These are phyloP conservation scores for Ailuropoda melanoleuca DNA, from an alignment of 2,113 vertebrate species.

Conservation along the genomic window DNA sequence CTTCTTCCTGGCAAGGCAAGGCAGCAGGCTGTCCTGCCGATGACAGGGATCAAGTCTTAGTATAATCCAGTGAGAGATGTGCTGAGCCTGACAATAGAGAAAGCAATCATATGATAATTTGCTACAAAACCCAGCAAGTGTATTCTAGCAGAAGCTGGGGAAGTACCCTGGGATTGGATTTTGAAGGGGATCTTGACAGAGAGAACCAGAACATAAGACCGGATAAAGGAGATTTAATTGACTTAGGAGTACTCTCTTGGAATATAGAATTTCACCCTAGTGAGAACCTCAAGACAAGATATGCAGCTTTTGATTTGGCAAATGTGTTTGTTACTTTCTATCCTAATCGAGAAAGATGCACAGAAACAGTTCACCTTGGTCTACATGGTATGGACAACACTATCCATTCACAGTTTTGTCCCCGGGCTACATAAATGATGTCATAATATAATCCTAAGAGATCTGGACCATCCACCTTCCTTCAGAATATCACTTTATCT, in stretches of 20 bases:
- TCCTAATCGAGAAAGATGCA: neutral
- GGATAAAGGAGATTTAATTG: neutral
- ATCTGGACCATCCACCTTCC: neutral
- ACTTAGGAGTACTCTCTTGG: neutral
- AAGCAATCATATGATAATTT: neutral
- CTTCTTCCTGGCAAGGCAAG: neutral
- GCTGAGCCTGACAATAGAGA: neutral
- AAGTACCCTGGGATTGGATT: neutral
- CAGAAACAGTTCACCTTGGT: neutral
- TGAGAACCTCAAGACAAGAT: neutral
- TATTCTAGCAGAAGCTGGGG: neutral
- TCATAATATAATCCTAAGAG: neutral
- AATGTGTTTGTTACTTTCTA: neutral
- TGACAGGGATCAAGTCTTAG: neutral
- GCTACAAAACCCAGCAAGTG: neutral
- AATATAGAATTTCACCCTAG: neutral
- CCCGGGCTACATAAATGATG: neutral
- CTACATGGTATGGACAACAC: neutral
- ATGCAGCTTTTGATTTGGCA: neutral
- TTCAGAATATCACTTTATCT: neutral
- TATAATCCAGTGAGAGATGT: neutral
- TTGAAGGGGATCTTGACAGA: neutral
- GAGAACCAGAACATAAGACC: neutral
- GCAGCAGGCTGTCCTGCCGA: neutral
- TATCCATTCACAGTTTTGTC: neutral